Conservation (phyloP, 2,888 invertebrate genomes). For the Anorthoa munda region DNA sequence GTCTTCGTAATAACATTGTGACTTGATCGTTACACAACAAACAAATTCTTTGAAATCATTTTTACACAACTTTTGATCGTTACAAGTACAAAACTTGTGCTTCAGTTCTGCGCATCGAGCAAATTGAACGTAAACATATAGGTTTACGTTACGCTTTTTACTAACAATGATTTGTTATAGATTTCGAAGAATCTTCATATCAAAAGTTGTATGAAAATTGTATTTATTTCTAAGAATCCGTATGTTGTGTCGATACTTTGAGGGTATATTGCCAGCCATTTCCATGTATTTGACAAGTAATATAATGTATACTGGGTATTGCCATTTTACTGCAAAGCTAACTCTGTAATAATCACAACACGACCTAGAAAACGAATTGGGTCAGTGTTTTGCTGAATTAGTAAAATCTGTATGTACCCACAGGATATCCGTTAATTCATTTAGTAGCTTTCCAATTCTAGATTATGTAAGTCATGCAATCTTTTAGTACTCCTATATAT, state of each 20-base stretch:
- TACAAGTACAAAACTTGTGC: no score
- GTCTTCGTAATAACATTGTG: no score
- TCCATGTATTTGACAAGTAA: neutral
- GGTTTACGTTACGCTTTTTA: neutral
- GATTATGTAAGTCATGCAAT: conserved; percentile 15
- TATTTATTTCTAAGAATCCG: no score
- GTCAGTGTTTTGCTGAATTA: conserved; percentile 4
- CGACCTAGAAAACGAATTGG: neutral
- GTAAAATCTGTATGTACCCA: neutral
- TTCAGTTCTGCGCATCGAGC: no score
- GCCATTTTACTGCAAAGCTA: neutral
- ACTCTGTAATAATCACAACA: neutral
- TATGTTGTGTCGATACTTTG: neutral
- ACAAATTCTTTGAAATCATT: no score
- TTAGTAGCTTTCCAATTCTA: neutral
- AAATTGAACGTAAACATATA: neutral
- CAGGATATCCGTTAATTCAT: neutral
- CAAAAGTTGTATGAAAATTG: no score
- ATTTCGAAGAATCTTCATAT: no score
- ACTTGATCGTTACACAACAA: no score
- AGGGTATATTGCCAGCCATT: neutral
- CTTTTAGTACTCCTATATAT: neutral
- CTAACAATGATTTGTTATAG: no score
- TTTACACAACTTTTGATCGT: no score
- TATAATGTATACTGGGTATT: neutral